Evolutionary conservation across 1,140 invertebrate genomes (phyloP).

Genomic region (Papilio machaon): DNA sequence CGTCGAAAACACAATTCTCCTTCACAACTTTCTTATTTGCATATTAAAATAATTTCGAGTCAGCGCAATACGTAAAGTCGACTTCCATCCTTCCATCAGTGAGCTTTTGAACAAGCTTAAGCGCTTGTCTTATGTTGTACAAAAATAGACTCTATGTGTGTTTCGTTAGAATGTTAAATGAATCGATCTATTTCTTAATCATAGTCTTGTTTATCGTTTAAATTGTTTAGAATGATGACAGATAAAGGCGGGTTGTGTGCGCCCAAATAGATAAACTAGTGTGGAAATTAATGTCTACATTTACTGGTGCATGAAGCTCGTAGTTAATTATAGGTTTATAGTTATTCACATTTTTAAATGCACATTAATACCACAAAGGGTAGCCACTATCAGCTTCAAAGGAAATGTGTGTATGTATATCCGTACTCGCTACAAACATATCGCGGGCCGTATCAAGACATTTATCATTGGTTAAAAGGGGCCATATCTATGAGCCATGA

Average conservation of each 20-base stretch:
- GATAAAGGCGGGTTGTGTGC: conserved; percentile 80
- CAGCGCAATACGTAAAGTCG: conserved; percentile 77
- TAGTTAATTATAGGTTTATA: conserved; percentile 80
- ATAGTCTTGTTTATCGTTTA: conserved; percentile 61
- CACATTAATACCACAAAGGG: conserved; percentile 76
- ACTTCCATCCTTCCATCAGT: conserved; percentile 53
- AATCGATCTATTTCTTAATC: conserved; percentile 42
- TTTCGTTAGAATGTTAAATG: conserved; percentile 50
- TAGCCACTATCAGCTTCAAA: conserved; percentile 75
- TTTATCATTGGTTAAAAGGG: conserved; percentile 68
- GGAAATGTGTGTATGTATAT: conserved; percentile 78
- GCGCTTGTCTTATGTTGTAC: conserved; percentile 35
- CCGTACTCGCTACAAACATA: conserved; percentile 61
- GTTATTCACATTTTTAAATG: conserved; percentile 76
- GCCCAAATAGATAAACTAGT: conserved; percentile 81
- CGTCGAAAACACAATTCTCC: conserved; percentile 77
- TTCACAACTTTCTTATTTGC: conserved; percentile 81
- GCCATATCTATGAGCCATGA: conserved; percentile 55
- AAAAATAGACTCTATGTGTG: conserved; percentile 61
- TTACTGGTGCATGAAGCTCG: conserved; percentile 81
- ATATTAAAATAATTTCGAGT: conserved; percentile 82
- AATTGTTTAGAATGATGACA: conserved; percentile 75
- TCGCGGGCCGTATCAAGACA: conserved; percentile 64
- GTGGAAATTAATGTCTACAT: conserved; percentile 82
- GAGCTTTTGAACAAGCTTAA: conserved; percentile 51